Percentiles rank a stretch among this genome's conserved stretches.
Evolutionary conservation across 1,140 invertebrate species (phyloP).

Genomic region (Platorchestia sp.): DNA sequence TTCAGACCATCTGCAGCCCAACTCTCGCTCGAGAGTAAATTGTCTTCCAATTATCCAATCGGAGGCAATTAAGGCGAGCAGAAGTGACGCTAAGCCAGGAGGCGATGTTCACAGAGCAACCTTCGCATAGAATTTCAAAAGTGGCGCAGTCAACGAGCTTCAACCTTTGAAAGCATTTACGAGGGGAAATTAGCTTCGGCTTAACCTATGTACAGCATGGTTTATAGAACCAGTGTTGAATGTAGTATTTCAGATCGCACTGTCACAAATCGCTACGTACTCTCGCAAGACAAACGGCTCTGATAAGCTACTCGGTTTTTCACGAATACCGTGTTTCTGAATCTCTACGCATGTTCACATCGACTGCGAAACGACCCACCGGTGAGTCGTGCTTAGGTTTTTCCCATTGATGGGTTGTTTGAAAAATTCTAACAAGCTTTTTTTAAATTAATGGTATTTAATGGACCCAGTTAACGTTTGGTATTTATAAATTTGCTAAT

Average conservation of each 20-base stretch:
- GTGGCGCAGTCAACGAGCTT: background rate
- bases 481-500: too few relatives aligned
- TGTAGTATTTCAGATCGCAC: background rate
- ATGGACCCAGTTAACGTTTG: too few relatives aligned
- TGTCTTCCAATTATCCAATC: slow-evolving; percentile 36
- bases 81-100: background rate
- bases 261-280: background rate
- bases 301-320: background rate
- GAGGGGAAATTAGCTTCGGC: background rate
- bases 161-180: background rate
- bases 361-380: too few relatives aligned
- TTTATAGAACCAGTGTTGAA: background rate
- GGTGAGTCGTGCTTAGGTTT: too few relatives aligned
- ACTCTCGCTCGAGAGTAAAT: slow-evolving; percentile 26
- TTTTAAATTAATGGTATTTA: too few relatives aligned
- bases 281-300: background rate
- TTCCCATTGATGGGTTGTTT: too few relatives aligned
- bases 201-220: background rate
- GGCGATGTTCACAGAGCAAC: background rate
- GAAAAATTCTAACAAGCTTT: too few relatives aligned
- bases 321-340: background rate
- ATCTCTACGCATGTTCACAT: background rate
- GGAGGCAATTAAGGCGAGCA: slow-evolving; percentile 13
- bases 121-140: background rate
- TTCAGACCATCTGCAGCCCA: slow-evolving; percentile 28